These are phyloP conservation scores for Prinia subflava DNA, from an alignment of 2,113 vertebrate genomes.

Conservation along the genomic window DNA sequence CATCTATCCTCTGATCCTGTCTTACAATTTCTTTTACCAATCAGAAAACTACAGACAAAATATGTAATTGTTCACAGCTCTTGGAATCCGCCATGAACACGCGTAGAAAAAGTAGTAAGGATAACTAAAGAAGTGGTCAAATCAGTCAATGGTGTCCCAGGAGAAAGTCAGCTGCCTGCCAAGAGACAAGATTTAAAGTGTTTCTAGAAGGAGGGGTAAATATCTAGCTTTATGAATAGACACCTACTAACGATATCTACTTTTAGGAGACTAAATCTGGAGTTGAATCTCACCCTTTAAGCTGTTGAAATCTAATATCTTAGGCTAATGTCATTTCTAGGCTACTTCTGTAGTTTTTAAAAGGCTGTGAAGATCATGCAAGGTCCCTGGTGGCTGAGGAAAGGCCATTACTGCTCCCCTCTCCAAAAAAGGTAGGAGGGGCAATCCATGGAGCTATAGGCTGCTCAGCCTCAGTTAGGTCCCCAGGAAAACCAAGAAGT, in stretches of 20 bases:
- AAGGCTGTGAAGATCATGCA: not conserved
- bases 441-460: not conserved
- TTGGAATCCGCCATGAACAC: not conserved
- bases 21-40: not conserved
- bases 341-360: not conserved
- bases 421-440: not conserved
- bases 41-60: not conserved
- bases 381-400: not conserved
- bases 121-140: not conserved
- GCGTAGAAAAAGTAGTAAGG: not conserved
- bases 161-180: not conserved
- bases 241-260: not conserved
- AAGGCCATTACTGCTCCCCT: not conserved
- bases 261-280: not conserved
- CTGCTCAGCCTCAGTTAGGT: rapidly evolving
- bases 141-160: not conserved
- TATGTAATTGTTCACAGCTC: not conserved
- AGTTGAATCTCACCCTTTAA: not conserved
- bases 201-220: not conserved
- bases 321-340: not conserved
- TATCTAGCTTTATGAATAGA: not conserved
- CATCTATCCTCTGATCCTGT: not conserved
- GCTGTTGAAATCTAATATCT: not conserved
- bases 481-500: not conserved
- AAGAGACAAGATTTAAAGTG: not conserved